phyloP scores from a whole-genome alignment of 2,888 invertebrate genomes.

The Drosophila quinaria region DNA sequence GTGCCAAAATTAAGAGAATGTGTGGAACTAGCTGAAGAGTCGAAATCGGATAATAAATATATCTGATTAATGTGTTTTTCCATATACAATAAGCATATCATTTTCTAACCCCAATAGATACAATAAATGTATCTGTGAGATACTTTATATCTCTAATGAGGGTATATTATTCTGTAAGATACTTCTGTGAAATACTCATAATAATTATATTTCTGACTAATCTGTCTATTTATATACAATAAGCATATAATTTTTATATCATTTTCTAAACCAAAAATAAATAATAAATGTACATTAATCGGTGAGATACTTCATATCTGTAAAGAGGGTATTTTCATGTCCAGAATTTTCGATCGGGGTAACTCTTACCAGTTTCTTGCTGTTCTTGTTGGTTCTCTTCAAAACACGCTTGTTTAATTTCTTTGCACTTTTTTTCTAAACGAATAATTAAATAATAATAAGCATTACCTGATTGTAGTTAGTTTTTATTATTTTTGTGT shows the following conservation, averaged over 20 bases:
- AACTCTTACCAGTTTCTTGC: neutral
- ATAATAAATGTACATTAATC: neutral
- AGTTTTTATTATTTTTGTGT: slow-evolving; percentile 2
- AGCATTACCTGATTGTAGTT: slow-evolving; percentile 31
- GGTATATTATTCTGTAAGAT: too few relatives aligned
- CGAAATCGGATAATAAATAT: too few relatives aligned
- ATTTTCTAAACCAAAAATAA: too few relatives aligned
- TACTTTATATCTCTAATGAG: neutral
- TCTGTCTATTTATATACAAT: too few relatives aligned
- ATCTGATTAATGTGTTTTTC: too few relatives aligned
- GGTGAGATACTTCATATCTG: neutral
- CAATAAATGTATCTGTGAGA: neutral
- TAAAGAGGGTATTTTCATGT: slow-evolving; percentile 3
- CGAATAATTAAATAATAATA: slow-evolving; percentile 59
- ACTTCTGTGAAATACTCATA: neutral
- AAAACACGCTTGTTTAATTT: slow-evolving; percentile 30
- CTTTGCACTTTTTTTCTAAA: slow-evolving; percentile 36
- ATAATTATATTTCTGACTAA: too few relatives aligned
- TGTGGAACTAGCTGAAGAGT: neutral
- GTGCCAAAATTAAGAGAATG: neutral
- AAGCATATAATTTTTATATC: too few relatives aligned
- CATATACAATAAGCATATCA: too few relatives aligned
- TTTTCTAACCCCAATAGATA: too few relatives aligned
- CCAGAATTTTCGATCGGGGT: neutral
- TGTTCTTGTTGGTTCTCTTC: slow-evolving; percentile 1